Evolutionary conservation across 2,888 invertebrate genomes (phyloP).

Genomic region (Saturnia pavonia): DNA sequence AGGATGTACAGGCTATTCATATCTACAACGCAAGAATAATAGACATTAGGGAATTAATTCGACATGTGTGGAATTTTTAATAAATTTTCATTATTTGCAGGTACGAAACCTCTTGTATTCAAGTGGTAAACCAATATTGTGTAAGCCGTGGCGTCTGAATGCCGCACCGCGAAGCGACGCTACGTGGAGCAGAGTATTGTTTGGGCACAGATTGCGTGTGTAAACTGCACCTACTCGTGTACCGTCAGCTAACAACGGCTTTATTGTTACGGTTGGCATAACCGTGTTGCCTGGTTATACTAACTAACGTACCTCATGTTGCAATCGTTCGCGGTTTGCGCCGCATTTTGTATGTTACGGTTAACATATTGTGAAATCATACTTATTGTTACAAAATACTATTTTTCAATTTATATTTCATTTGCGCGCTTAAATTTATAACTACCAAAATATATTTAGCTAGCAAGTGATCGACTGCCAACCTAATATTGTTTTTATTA

Average conservation of each 20-base stretch:
- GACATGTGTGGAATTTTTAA: no score
- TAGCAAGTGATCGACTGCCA: no score
- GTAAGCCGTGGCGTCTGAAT: constrained; percentile 19
- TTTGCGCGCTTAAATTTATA: neutral
- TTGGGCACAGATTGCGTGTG: constrained; percentile 53
- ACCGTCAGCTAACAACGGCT: constrained; percentile 42
- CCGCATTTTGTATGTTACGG: neutral
- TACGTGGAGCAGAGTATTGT: constrained; percentile 46
- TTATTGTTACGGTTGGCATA: constrained; percentile 67
- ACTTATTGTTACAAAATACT: neutral
- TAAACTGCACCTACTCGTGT: constrained; percentile 28
- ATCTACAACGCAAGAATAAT: no score
- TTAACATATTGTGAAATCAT: neutral
- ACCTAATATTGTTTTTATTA: no score
- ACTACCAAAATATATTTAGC: no score
- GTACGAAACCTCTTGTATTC: constrained; percentile 8
- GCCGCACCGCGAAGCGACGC: constrained; percentile 8
- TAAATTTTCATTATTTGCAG: no score
- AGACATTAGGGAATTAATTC: no score
- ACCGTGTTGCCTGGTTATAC: constrained; percentile 62
- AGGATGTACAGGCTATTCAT: no score
- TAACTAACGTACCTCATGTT: constrained; percentile 48
- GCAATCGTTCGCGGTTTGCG: constrained; percentile 49
- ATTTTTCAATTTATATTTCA: neutral
- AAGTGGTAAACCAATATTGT: constrained; percentile 19